These are phyloP conservation scores for Centropristis striata DNA, from an alignment of 2,113 vertebrate species.

Conservation along the genomic window DNA sequence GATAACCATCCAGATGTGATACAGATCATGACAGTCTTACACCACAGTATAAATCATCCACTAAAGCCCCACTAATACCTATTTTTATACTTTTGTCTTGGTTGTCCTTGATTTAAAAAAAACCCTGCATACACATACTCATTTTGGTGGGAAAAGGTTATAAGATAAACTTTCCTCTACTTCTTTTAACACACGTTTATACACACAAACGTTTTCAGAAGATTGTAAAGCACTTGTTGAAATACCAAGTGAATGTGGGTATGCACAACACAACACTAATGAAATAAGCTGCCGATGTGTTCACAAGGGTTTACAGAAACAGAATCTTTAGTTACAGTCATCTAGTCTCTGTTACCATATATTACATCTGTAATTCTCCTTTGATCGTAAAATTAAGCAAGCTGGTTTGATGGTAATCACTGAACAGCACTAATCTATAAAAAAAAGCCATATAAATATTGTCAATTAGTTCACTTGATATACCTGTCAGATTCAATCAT, in stretches of 20 bases:
- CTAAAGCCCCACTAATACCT: too few relatives aligned
- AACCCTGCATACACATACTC: too few relatives aligned
- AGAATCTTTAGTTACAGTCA: not conserved
- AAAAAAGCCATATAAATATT: constrained; percentile 9
- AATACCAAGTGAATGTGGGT: not conserved
- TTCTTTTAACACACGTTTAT: not conserved
- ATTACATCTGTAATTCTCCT: constrained; percentile 7
- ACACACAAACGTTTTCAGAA: not conserved
- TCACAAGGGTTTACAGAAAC: not conserved
- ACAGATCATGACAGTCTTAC: not conserved
- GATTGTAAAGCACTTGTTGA: not conserved
- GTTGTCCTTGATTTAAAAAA: too few relatives aligned
- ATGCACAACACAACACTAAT: not conserved
- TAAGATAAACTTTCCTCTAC: not conserved
- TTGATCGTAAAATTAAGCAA: not conserved
- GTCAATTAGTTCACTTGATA: constrained; percentile 38
- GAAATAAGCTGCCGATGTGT: not conserved
- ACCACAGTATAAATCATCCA: too few relatives aligned
- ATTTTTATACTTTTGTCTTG: too few relatives aligned
- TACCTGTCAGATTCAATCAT: constrained; percentile 55
- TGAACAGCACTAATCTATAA: not conserved
- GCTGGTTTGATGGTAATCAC: constrained; percentile 1
- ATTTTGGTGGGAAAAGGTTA: too few relatives aligned
- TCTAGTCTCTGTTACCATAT: not conserved
- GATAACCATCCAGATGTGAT: not conserved